These are phyloP conservation scores for Synanceia verrucosa DNA, from an alignment of 2,797 vertebrate genomes.

Conservation along the genomic window DNA sequence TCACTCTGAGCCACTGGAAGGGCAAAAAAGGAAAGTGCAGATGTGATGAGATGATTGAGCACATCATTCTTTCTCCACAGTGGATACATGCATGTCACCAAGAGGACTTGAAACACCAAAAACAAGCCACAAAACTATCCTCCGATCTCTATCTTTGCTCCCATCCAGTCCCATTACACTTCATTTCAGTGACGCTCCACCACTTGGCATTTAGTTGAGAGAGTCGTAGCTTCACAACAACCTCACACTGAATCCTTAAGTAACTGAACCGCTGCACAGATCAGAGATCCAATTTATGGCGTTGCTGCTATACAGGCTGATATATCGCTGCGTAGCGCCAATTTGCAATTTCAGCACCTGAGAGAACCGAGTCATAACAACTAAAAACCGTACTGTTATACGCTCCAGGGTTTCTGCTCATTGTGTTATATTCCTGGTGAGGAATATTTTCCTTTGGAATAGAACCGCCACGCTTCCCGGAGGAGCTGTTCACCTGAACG, in stretches of 20 bases:
- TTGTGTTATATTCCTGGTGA: conserved; percentile 42
- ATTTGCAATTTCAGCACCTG: conserved; percentile 57
- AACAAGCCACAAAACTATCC: conserved; percentile 14
- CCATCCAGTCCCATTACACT: not conserved
- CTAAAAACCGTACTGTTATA: conserved; percentile 47
- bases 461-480: conserved; percentile 25
- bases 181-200: not conserved
- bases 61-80: conserved; percentile 22
- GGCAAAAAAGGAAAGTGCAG: conserved; percentile 33
- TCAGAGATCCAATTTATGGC: conserved; percentile 41
- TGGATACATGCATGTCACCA: not conserved
- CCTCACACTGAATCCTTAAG: conserved; percentile 20
- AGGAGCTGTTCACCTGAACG: conserved; percentile 35
- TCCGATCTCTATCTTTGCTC: not conserved
- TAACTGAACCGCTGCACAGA: conserved; percentile 23
- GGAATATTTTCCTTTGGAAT: conserved; percentile 48
- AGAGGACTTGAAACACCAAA: not conserved
- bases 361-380: conserved; percentile 61
- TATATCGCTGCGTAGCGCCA: conserved; percentile 9
- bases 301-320: conserved; percentile 29
- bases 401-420: conserved; percentile 50
- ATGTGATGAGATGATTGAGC: conserved; percentile 47
- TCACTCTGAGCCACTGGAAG: conserved; percentile 25
- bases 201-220: conserved; percentile 16
- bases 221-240: conserved; percentile 24